Base-by-base conservation (phyloP, 2,888 invertebrate species). In the Petrolisthes manimaculis region DNA sequence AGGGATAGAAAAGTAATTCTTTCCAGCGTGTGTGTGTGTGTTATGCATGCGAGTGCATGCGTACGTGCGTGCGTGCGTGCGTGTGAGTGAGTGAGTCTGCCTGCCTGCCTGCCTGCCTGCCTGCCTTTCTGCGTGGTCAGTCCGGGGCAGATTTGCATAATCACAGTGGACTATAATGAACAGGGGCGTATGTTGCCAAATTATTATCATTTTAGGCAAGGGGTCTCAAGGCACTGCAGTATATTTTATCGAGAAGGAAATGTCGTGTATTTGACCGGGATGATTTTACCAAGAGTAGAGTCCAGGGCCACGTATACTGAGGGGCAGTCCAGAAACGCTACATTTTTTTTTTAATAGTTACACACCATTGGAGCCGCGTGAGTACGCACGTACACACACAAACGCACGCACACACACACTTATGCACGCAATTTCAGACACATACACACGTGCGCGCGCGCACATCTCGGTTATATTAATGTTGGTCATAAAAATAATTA, bases 61-160 rank as follows among this genome's bases (percentile, higher is more conserved):
- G 37, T 37, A 2, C 37, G 37, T 37, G 37, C 37, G 37, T 37
- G 37, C 37, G 37, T 37, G 37, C 37, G 37, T 37, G 37, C 37
- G 37, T 37, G 37, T 37, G 37, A 37, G 37, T 12, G 18, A 18
- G 67, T 12, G 67, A 18, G 12, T 67, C 67, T 67, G 67, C 67
- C 67, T 67, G 67, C 18, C 67, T 67, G 67, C 67, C 67, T 67
- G 67, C 18, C 67, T 67, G 67, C 18, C 67, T 67, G 67, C 18
- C 53, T 54, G 9, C 79, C 55, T 4, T 24, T 51, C 54, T 81
- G n/a, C 14, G 18, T 55, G 83, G 55, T 74, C 71, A 56, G 75
- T 37, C 67, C 56, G 55, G 82, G 82, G 54, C 21, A 55, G 21
- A 83, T 83, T 83, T 83, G 83, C 83, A 83, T 83, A 83, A 83